Evolutionary conservation across 2,797 vertebrate species (phyloP).

Genomic region (Manis pentadactyla): DNA sequence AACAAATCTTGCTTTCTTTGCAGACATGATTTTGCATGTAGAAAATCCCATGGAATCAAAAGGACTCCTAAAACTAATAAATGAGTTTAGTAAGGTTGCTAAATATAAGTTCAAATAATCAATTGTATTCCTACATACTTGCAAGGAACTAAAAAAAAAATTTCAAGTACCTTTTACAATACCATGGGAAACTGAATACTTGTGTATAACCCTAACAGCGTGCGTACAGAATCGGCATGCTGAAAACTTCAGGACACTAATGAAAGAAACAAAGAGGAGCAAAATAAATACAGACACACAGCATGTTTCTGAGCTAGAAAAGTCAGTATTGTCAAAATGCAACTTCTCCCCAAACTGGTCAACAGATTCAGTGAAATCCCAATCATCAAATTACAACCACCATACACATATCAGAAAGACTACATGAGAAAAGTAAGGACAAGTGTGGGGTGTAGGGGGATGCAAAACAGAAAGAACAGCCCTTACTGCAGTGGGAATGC

Average conservation of each 20-base stretch:
- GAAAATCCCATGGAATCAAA: background rate
- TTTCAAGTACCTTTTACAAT: background rate
- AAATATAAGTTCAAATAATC: background rate
- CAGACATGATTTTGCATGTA: background rate
- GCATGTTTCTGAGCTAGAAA: background rate
- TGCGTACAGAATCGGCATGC: background rate
- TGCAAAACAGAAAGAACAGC: background rate
- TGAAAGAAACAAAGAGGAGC: background rate
- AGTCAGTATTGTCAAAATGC: accelerated
- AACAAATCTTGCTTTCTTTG: background rate
- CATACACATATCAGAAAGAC: accelerated
- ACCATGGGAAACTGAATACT: background rate
- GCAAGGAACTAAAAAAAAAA: background rate
- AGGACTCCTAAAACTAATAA: background rate
- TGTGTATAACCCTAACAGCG: background rate
- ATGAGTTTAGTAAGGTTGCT: background rate
- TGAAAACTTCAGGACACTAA: background rate
- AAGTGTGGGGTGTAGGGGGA: too few species aligned
- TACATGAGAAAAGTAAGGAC: background rate
- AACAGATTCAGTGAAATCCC: background rate
- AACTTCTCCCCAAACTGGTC: background rate
- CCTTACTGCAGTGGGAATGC: background rate
- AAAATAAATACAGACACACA: background rate
- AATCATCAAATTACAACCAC: background rate
- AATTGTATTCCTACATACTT: background rate